Base-by-base conservation (phyloP, 2,888 invertebrate species). In the Galeopsomyia nigrocyanea region DNA sequence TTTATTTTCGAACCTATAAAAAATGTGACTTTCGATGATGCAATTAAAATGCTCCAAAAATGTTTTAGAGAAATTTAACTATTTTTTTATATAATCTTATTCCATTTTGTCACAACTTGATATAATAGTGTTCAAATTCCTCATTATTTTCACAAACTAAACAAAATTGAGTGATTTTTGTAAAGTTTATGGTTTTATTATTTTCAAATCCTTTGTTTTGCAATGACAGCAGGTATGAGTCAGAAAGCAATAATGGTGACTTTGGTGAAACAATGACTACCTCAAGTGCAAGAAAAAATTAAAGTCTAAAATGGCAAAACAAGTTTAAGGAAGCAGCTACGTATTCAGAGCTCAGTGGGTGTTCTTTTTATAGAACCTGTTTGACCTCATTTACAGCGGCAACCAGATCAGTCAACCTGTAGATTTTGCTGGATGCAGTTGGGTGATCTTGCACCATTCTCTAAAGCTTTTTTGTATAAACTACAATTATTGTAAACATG, bases 281-380 rank as follows among this genome's bases (percentile, higher is more conserved):
- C 51, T 60, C 39, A 21, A 63, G 26, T 49, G 0, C 14, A 19
- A 21, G 21, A 68, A 74, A n/a, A 60, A 68, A 60, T 68, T 64
- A 5, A 56, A 53, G 39, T 21, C 63, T 3, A 64, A 74, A 74
- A 71, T 71, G 74, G 74, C 53, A 68, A 71, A 71, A 17, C 64
- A 56, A 56, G 71, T 74, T 74, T 71, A 16, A 74, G 74, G 71
- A 74, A 71, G 68, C 49, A 62, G 60, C 47, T 16, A 16, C 39
- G 19, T 71, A 69, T 69, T 69, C 53, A 75, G 69, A 62, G 55
- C 63, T 57, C 65, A 56, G 81, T 81, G 80, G 80, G 80, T 80
- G 81, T 83, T 83, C 85, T 85, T 85, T 84, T 85, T 83, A 83
- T 86, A 86, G 85, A 83, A 67, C 46, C 70, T 75, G 80, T 80